Evolutionary conservation across 2,113 vertebrate species (phyloP), one percentile per base, ranked within the genome.

Genomic region (Onychorhynchus coronatus): DNA sequence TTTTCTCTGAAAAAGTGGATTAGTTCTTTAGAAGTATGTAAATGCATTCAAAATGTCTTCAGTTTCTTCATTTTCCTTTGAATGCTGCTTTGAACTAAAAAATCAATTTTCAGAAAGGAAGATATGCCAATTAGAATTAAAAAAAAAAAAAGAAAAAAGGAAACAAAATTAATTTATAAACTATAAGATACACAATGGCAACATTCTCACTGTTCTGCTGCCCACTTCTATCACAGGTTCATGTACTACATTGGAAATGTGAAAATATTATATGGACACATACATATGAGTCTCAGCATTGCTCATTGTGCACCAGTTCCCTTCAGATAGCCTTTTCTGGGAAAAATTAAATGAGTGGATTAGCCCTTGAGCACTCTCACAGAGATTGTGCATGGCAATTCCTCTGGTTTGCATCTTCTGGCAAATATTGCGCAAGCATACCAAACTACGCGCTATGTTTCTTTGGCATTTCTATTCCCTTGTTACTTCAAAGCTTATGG

Each of bases 81-180:
- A 96, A 95, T 85, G n/a, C 22, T 85, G 65, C 96, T 97, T 96
- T 97, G 91, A 96, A 96, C 86, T 82, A 73, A 95, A 95, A 94
- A 96, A 96, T 95, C 86, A 94, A 95, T 96, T 92, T 94, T 39
- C 86, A 70, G 68, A 94, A 93, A 75, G 67, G 66, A 86, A 94
- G 91, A 92, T 87, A 96, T 73, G 83, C 49, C 88, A 96, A 94
- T 91, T 93, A 95, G 52, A 86, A 84, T 35, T 2, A 9, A 59
- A 80, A 79, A 86, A 61, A 55, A 42, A 24, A n/a, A 21, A 8
- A 56, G 23, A 41, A 74, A 49, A 66, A 50, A 67, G 47, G 23
- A 78, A 93, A 73, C 4, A 73, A 85, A 81, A 81, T 61, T 4
- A 91, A 87, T 94, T 87, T 72, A 65, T 75, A 71, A 91, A 78